Conservation (phyloP, 1,140 invertebrate genomes). For the Cotesia chilonis region DNA sequence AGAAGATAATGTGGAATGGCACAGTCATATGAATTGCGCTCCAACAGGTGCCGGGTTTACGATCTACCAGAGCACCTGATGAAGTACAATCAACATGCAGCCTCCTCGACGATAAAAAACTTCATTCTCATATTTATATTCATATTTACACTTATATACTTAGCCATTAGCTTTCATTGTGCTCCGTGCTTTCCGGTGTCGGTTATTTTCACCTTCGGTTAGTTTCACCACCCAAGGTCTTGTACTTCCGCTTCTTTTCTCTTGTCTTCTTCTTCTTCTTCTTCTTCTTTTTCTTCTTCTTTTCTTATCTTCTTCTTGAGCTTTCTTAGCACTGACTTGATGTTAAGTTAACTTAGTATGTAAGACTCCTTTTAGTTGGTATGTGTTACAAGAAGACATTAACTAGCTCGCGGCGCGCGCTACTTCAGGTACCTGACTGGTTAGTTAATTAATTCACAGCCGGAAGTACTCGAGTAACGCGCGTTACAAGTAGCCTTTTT, state of each 20-base stretch:
- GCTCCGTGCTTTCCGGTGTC: slow-evolving; percentile 25
- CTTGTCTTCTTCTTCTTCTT: neutral
- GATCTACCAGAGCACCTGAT: slow-evolving; percentile 96
- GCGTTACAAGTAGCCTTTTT: slow-evolving; percentile 65
- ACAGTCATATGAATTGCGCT: slow-evolving; percentile 81
- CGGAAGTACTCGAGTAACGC: slow-evolving; percentile 79
- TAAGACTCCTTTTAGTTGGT: neutral
- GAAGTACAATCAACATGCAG: slow-evolving; percentile 96
- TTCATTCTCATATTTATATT: too few species aligned
- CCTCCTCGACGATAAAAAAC: slow-evolving; percentile 46
- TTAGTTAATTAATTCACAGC: slow-evolving; percentile 69
- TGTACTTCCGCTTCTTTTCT: slow-evolving; percentile 6
- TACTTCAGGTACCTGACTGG: slow-evolving; percentile 98
- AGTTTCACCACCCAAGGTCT: neutral
- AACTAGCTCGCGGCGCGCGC: slow-evolving; percentile 79
- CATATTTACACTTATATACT: too few species aligned
- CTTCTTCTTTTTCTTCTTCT: neutral
- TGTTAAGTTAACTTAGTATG: neutral
- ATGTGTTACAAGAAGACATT: slow-evolving; percentile 28
- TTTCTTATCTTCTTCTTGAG: neutral
- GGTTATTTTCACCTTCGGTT: neutral
- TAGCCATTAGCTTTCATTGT: neutral
- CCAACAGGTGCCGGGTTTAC: slow-evolving; percentile 93
- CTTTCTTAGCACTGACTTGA: slow-evolving; percentile 8
- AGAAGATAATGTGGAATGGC: slow-evolving; percentile 52